Percentiles rank a stretch among this genome's conserved stretches.
Evolutionary conservation across 2,797 vertebrate species (phyloP).

Genomic region (Vipera ursinii): DNA sequence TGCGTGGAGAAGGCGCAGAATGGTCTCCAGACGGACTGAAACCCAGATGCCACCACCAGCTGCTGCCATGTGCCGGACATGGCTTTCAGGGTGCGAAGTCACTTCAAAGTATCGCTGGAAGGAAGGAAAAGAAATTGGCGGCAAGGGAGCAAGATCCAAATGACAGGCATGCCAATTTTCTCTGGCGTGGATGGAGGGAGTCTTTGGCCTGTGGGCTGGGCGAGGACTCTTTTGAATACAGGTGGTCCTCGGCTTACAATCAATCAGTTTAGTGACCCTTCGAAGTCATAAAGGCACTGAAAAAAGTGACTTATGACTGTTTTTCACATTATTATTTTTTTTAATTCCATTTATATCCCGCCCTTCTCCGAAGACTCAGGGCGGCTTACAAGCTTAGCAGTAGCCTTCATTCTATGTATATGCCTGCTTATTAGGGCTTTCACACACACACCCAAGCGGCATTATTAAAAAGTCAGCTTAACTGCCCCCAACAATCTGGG

Average conservation of each 20-base stretch:
- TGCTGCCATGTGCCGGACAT: constrained; percentile 48
- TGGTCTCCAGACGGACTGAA: constrained; percentile 47
- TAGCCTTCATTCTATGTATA: no score
- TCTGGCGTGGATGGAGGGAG: neutral
- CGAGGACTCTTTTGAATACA: neutral
- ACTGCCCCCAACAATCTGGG: no score
- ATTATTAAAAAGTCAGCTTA: no score
- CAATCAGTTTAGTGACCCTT: neutral
- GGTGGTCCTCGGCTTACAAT: neutral
- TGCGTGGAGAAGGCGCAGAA: constrained; percentile 40
- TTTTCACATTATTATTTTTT: neutral
- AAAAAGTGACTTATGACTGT: neutral
- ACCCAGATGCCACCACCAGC: constrained; percentile 43
- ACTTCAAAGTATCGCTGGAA: constrained; percentile 51
- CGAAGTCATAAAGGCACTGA: neutral
- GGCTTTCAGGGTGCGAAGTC: constrained; percentile 41
- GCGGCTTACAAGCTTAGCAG: no score
- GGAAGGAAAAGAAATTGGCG: neutral
- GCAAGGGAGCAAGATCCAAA: neutral
- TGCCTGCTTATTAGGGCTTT: no score
- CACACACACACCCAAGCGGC: no score
- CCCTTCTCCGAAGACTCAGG: no score
- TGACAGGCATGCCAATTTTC: neutral
- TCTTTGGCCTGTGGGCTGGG: neutral
- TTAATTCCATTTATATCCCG: no score